Percentiles rank a stretch among this genome's conserved stretches.
phyloP scores from a whole-genome alignment of 2,797 vertebrate genomes.

The Anniella stebbinsi region DNA sequence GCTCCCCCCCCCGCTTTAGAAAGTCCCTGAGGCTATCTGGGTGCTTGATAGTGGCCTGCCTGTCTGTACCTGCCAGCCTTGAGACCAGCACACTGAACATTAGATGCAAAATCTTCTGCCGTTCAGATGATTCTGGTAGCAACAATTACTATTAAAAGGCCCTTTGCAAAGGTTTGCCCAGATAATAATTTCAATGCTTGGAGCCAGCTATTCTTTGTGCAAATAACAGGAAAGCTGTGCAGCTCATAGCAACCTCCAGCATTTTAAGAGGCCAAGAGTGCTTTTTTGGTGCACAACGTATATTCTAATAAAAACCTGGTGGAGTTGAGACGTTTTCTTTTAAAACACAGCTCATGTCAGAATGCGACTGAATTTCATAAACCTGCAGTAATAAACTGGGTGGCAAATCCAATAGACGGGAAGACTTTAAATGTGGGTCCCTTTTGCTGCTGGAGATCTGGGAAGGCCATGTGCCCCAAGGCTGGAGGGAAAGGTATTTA shows the following conservation, averaged over 20 bases:
- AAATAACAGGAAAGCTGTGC: background rate
- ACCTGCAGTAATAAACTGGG: too few relatives aligned
- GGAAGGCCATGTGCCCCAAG: background rate
- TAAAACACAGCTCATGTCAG: background rate
- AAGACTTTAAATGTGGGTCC: background rate
- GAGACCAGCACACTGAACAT: too few relatives aligned
- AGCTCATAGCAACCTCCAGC: background rate
- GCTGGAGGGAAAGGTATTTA: too few relatives aligned
- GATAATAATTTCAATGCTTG: background rate
- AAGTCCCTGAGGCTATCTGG: background rate
- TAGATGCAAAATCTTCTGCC: background rate
- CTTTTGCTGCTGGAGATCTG: background rate
- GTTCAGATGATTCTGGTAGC: background rate
- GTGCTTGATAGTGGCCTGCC: background rate
- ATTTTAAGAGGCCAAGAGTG: background rate
- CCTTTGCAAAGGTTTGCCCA: background rate
- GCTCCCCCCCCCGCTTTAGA: background rate
- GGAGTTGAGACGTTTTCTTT: background rate
- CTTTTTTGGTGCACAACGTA: background rate
- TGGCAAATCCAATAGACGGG: background rate
- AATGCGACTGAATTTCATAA: background rate
- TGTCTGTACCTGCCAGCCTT: background rate
- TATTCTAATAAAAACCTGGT: constrained; percentile 7
- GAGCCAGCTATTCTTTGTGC: background rate
- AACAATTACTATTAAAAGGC: background rate